Base-by-base conservation (phyloP, 2,797 vertebrate species). In the Pelochelys cantorii region DNA sequence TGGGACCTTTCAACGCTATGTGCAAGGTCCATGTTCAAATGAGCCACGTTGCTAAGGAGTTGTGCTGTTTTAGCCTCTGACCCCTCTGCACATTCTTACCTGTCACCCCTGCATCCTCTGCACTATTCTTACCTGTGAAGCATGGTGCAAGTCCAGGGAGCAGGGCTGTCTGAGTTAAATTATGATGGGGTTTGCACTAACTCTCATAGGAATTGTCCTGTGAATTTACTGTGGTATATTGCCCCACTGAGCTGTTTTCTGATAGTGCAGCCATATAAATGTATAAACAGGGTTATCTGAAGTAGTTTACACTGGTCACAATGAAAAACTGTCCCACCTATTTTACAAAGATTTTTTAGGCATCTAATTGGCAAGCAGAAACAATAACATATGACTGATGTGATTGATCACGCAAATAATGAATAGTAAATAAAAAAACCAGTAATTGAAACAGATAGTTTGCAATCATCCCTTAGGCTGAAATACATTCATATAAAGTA, bases 371-470 rank as follows among this genome's bases (percentile, higher is more conserved):
- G 34, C 37, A 86, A 86, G 23, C 4, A 80, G 56, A 88, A 88
- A 37, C 18, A 83, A 79, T 74, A 11, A 2, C 20, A 29, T 55
- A 5, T n/a, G 90, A 57, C 52, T 68, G 17, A 3, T 13, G 1
- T 34, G 55, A 79, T 79, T 90, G 75, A 60, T 84, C n/a, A 52
- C 52, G 75, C 1, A 90, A 89, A 86, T 52, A 74, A 92, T 85
- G 20, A 90, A 95, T 85, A 87, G 85, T 87, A 94, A 81, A 54
- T 29, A 83, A 78, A 68, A 80, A 56, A 89, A 84, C 85, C 20
- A 88, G 42, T 78, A 85, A 80, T 17, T 12, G 56, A 84, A 92
- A 20, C 55, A 11, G 87, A 65, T 48, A 88, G 7, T 84, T 91
- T 92, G 23, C n/a, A 54, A 34, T 31, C 62, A 62, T 88, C 54